Base-by-base conservation (phyloP, 2,113 vertebrate genomes). In the Zingel zingel region DNA sequence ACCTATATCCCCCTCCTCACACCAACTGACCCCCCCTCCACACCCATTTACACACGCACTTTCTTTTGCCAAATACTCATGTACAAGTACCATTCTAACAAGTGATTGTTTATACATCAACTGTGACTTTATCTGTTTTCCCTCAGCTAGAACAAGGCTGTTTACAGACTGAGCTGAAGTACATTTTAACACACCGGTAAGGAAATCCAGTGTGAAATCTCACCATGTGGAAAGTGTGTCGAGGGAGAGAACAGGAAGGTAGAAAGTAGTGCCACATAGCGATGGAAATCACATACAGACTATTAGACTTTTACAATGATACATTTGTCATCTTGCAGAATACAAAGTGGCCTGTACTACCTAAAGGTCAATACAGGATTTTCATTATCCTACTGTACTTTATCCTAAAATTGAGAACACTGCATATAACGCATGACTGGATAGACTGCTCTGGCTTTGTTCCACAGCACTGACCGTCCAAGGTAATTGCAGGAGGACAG, bases 171-270 rank as follows among this genome's bases (percentile, higher is more conserved):
- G 53, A 62, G 39, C 39, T 70, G 62, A 76, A 59, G 78, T 81
- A 88, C 82, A 54, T 85, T 89, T 89, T 82, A 68, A 81, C 74
- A 82, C 75, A n/a, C 11, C 12, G 2, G 43, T 75, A 84, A 88
- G 82, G 82, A 90, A 82, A 81, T 88, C 74, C 64, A 25, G 68
- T 12, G 63, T 64, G n/a, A 79, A 79, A 73, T 82, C 66, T 85
- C 61, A 59, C 58, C 43, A 64, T 23, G 74, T 71, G 78, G 73
- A 82, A 77, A 70, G 47, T 36, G 74, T 71, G 68, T 82, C 57
- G 25, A 59, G 74, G 73, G 47, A 82, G 81, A 71, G 3, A 62
- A 74, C 66, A 79, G 76, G 81, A 79, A 88, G 80, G 61, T 74
- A 64, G 51, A 62, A 39, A 65, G 45, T 36, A 30, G 48, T 58